Conservation (phyloP, 2,797 vertebrate species). For the Acrocephalus scirpaceus region DNA sequence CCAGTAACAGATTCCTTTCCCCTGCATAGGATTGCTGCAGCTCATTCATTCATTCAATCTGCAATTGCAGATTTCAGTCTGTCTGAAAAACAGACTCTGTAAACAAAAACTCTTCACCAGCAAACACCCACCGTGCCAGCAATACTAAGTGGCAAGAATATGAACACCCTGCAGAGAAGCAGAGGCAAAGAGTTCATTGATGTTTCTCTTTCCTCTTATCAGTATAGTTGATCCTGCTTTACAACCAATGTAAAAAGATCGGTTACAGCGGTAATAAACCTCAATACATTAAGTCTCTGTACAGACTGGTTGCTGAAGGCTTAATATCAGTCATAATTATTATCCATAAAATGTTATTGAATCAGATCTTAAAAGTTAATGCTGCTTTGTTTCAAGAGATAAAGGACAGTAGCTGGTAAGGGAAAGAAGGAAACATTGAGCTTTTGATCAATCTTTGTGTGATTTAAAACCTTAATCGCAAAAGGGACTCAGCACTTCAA, state of each 20-base stretch:
- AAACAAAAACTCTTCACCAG: slow-evolving; percentile 45
- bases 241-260: slow-evolving; percentile 51
- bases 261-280: slow-evolving; percentile 65
- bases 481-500: slow-evolving; percentile 4
- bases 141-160: slow-evolving; percentile 2
- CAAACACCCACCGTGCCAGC: not conserved
- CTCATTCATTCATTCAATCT: not conserved
- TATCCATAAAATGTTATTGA: slow-evolving; percentile 72
- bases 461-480: slow-evolving; percentile 52
- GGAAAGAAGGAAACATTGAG: not conserved
- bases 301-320: slow-evolving; percentile 61
- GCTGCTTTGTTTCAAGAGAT: slow-evolving; percentile 64
- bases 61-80: too few relatives aligned
- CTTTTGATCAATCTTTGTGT: not conserved
- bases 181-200: slow-evolving; percentile 37
- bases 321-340: slow-evolving; percentile 70
- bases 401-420: slow-evolving; percentile 52
- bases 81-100: slow-evolving; percentile 13
- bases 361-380: slow-evolving; percentile 77
- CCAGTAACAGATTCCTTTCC: not conserved
- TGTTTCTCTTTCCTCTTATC: slow-evolving; percentile 13
- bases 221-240: slow-evolving; percentile 56
- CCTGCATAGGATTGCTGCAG: not conserved
- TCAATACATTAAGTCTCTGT: slow-evolving; percentile 53
- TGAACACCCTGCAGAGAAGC: slow-evolving; percentile 37